These are phyloP conservation scores for Omphaloscelis lunosa DNA, from an alignment of 2,888 invertebrate species.

Conservation along the genomic window DNA sequence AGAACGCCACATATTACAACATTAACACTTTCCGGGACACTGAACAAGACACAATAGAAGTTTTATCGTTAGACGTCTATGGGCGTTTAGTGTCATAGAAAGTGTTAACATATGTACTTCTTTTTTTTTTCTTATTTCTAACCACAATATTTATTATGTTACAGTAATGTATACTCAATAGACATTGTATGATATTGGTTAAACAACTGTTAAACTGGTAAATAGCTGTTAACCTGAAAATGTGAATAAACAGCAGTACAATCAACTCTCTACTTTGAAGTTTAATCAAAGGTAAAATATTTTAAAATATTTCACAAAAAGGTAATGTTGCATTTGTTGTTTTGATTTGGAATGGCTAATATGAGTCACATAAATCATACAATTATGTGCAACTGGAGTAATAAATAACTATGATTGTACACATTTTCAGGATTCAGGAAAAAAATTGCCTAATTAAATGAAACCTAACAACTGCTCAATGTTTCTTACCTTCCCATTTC, in stretches of 20 bases:
- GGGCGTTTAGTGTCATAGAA: too few relatives aligned
- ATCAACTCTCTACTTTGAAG: not conserved
- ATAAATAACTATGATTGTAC: not conserved
- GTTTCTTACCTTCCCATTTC: constrained; percentile 95
- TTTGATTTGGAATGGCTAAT: not conserved
- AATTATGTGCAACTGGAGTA: not conserved
- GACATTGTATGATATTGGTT: constrained; percentile 1
- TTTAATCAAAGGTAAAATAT: constrained; percentile 8
- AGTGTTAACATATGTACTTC: too few relatives aligned
- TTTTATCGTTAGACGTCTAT: too few relatives aligned
- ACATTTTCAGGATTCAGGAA: not conserved
- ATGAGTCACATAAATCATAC: not conserved
- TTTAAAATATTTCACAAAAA: not conserved
- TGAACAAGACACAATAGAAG: too few relatives aligned
- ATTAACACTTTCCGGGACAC: too few relatives aligned
- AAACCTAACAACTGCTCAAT: not conserved
- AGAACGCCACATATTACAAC: not conserved
- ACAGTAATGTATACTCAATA: constrained; percentile 6
- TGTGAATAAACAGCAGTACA: constrained; percentile 22
- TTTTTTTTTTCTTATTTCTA: not conserved
- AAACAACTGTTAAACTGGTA: too few relatives aligned
- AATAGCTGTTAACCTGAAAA: not conserved
- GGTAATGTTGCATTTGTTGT: not conserved
- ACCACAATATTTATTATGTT: not conserved
- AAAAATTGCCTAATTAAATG: not conserved